phyloP scores from a whole-genome alignment of 2,797 vertebrate genomes.

The Geotrypetes seraphini region DNA sequence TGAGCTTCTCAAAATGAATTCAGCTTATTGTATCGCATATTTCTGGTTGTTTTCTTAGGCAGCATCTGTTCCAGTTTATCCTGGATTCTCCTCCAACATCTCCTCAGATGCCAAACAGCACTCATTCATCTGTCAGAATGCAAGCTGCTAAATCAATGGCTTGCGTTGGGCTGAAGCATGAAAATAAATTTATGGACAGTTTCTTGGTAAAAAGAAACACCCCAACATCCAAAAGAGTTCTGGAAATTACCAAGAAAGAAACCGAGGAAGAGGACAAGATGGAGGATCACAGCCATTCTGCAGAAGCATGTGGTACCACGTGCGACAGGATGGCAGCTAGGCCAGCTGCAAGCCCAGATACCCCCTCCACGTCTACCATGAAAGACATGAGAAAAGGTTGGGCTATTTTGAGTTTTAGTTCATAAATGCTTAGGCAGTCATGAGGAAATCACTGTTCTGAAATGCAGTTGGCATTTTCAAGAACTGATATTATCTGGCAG shows the following conservation, averaged over 20 bases:
- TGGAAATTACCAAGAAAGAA: background rate
- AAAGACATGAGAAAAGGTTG: constrained; percentile 70
- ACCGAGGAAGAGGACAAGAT: background rate
- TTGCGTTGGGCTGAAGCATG: constrained; percentile 15
- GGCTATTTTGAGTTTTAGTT: no score
- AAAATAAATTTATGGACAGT: constrained; percentile 35
- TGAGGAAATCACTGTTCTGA: no score
- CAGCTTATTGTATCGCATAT: no score
- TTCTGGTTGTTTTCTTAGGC: constrained; percentile 55
- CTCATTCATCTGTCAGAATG: constrained; percentile 24
- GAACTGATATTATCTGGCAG: no score
- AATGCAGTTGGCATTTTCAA: no score
- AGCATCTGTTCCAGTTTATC: constrained; percentile 54
- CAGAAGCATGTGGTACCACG: constrained; percentile 2
- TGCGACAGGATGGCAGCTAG: background rate
- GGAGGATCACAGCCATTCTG: background rate
- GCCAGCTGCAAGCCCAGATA: background rate
- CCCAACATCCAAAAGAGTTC: constrained; percentile 4
- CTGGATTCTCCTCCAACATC: constrained; percentile 57
- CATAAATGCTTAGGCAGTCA: no score
- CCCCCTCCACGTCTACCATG: constrained; percentile 55
- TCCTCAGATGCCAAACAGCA: constrained; percentile 24
- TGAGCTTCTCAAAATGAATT: no score
- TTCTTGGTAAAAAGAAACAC: constrained; percentile 51
- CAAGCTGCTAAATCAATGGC: constrained; percentile 17